A percentile compares a stretch with the other conserved stretches of the same genome.
Evolutionary conservation across 1,140 invertebrate species (phyloP).

Genomic region (Vollenhovia emeryi): DNA sequence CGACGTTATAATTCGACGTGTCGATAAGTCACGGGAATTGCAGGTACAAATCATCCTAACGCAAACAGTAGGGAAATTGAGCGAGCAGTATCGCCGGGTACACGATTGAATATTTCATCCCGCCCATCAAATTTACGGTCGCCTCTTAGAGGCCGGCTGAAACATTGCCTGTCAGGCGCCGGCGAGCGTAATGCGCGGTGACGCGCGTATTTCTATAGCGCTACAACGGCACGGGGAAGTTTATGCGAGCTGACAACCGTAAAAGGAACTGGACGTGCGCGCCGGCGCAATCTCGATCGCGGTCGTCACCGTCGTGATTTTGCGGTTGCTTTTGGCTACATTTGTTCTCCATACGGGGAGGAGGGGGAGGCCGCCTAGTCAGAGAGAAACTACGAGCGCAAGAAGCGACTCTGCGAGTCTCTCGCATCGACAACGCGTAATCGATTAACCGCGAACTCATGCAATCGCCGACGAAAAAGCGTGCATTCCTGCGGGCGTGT

Average conservation of each 20-base stretch:
- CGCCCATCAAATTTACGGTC: conserved; percentile 39
- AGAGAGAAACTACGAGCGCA: conserved; percentile 1
- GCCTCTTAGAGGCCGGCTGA: conserved; percentile 9
- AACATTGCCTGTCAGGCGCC: conserved; percentile 39
- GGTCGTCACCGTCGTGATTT: neutral
- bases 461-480: conserved; percentile 31
- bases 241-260: conserved; percentile 39
- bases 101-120: conserved; percentile 48
- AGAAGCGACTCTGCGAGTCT: conserved; percentile 9
- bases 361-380: neutral
- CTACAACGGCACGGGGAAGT: neutral
- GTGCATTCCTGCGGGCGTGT: neutral
- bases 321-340: conserved; percentile 29
- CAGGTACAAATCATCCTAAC: conserved; percentile 1
- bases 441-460: conserved; percentile 36
- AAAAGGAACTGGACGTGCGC: conserved; percentile 42
- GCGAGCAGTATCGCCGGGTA: conserved; percentile 1
- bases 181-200: conserved; percentile 16
- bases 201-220: conserved; percentile 15
- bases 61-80: conserved; percentile 36
- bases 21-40: conserved; percentile 22
- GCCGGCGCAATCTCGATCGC: conserved; percentile 19
- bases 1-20: neutral
- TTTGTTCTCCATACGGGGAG: neutral
- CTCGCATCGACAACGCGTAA: conserved; percentile 16